These are phyloP conservation scores for Caenorhabditis afra DNA, from an alignment of 2,888 invertebrate species.

Conservation along the genomic window DNA sequence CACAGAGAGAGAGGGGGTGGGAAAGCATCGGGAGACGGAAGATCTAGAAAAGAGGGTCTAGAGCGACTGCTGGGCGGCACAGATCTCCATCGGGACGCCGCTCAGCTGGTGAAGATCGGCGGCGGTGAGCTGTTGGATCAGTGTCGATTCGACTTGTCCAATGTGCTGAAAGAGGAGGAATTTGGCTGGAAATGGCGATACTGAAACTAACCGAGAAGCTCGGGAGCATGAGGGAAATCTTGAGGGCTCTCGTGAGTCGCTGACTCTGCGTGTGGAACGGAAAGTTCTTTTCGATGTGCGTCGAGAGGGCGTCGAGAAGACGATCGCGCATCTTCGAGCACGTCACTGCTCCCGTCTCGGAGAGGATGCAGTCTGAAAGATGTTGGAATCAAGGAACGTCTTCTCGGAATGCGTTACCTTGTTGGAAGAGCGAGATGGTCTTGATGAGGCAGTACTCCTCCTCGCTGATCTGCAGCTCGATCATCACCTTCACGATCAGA, in stretches of 20 bases:
- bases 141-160: slow-evolving; percentile 67
- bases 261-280: slow-evolving; percentile 63
- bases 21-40: slow-evolving; percentile 8
- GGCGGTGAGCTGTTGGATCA: slow-evolving; percentile 66
- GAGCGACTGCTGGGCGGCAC: slow-evolving; percentile 54
- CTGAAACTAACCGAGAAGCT: slow-evolving; percentile 66
- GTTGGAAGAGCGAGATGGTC: slow-evolving; percentile 71
- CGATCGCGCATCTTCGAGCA: slow-evolving; percentile 60
- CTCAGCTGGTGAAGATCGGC: slow-evolving; percentile 65
- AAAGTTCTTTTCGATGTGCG: slow-evolving; percentile 64
- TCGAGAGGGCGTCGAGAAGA: slow-evolving; percentile 63
- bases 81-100: slow-evolving; percentile 71
- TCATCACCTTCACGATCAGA: slow-evolving; percentile 69
- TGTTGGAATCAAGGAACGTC: not conserved
- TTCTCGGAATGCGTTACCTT: slow-evolving; percentile 44
- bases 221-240: slow-evolving; percentile 68
- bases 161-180: slow-evolving; percentile 65
- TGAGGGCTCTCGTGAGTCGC: slow-evolving; percentile 61
- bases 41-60: no score
- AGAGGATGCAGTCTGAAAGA: slow-evolving; percentile 67
- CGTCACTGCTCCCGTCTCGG: slow-evolving; percentile 51
- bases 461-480: slow-evolving; percentile 68
- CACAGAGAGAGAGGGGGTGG: not conserved
- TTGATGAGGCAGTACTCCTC: slow-evolving; percentile 72
- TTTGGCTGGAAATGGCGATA: no score